Percentiles rank a stretch among this genome's conserved stretches.
Conservation (phyloP, 2,113 vertebrate species). For the Neolamprologus variostigma region DNA sequence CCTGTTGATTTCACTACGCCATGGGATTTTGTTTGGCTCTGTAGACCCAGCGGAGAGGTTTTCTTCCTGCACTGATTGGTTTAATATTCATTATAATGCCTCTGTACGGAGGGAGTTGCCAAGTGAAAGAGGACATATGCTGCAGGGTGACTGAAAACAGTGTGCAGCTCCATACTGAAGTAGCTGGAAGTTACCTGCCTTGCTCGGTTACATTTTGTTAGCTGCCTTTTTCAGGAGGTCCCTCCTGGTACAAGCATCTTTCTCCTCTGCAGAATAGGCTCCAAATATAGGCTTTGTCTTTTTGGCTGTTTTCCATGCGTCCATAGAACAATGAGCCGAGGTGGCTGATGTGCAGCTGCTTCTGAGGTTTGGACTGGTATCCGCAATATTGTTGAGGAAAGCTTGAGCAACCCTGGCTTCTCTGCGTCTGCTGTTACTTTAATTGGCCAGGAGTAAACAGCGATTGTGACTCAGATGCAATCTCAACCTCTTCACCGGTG, state of each 20-base stretch:
- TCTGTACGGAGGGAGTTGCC: neutral
- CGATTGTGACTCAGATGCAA: slow-evolving; percentile 8
- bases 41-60: neutral
- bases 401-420: neutral
- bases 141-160: neutral
- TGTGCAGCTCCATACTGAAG: neutral
- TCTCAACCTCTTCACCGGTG: neutral
- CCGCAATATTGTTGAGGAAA: neutral
- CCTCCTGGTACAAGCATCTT: neutral
- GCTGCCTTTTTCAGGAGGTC: neutral
- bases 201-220: neutral
- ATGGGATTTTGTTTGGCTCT: neutral
- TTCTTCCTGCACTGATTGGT: neutral
- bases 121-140: neutral
- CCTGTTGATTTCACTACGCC: neutral
- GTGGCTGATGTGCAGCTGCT: neutral
- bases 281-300: neutral
- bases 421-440: slow-evolving; percentile 9
- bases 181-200: neutral
- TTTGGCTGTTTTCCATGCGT: neutral
- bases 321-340: neutral
- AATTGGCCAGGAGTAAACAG: slow-evolving; percentile 14
- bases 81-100: slow-evolving; percentile 5
- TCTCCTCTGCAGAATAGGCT: neutral
- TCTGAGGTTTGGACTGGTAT: neutral